Evolutionary conservation across 1,140 invertebrate genomes (phyloP).

Genomic region (Eriosoma lanigerum): DNA sequence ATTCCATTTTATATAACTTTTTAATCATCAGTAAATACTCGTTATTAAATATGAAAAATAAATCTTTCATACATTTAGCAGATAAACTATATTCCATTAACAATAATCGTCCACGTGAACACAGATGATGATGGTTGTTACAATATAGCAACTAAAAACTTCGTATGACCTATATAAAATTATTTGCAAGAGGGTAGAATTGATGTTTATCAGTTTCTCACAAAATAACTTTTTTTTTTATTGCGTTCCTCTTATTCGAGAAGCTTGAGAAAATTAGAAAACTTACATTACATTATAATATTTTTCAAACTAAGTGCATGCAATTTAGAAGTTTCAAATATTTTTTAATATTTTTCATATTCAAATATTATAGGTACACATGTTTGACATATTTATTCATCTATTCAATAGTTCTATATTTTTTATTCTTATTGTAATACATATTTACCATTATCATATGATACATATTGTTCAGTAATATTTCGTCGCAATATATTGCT

Average conservation of each 20-base stretch:
- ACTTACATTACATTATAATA: conserved; percentile 12
- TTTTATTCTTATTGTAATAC: too few relatives aligned
- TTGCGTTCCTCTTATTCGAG: conserved; percentile 1
- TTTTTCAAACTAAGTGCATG: conserved; percentile 23
- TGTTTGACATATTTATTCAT: background rate
- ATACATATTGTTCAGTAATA: too few relatives aligned
- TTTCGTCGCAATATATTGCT: too few relatives aligned
- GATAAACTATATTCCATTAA: conserved; percentile 15
- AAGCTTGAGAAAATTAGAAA: conserved; percentile 31
- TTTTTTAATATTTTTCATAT: conserved; percentile 16
- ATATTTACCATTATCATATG: too few relatives aligned
- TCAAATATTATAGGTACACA: background rate
- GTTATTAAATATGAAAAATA: background rate
- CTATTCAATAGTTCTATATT: background rate
- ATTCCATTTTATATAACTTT: too few relatives aligned
- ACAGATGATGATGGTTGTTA: background rate
- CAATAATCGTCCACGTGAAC: background rate
- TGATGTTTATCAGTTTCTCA: conserved; percentile 34
- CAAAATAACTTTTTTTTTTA: conserved; percentile 34
- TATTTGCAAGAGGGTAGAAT: background rate
- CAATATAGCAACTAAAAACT: conserved; percentile 1
- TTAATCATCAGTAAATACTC: too few relatives aligned
- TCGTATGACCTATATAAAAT: background rate
- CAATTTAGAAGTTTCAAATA: conserved; percentile 1
- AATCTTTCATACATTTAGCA: background rate